These are phyloP conservation scores for Parnassius glacialis DNA, from an alignment of 2,888 invertebrate genomes.

Conservation along the genomic window DNA sequence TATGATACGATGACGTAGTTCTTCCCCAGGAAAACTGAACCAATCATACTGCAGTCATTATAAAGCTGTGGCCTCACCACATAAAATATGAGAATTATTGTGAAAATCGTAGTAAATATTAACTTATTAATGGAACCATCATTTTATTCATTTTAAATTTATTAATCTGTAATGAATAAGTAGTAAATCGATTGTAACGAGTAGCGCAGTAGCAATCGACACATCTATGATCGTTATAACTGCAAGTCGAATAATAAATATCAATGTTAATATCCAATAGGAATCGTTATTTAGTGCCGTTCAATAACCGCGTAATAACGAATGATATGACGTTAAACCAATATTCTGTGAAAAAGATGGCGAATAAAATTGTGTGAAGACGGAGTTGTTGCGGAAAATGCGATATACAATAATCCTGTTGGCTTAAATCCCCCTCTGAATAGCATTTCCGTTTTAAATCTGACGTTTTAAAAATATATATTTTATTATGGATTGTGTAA, in stretches of 20 bases:
- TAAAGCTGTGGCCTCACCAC: too few relatives aligned
- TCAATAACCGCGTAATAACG: conserved; percentile 37
- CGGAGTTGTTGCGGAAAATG: conserved; percentile 30
- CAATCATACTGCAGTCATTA: too few relatives aligned
- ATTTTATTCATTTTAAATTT: conserved; percentile 6
- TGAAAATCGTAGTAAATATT: neutral
- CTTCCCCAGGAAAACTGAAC: too few relatives aligned
- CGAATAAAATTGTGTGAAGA: conserved; percentile 29
- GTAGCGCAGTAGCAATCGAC: conserved; percentile 22
- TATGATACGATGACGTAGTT: too few relatives aligned
- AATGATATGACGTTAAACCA: conserved; percentile 34
- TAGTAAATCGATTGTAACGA: conserved; percentile 26
- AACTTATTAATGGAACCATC: conserved; percentile 1
- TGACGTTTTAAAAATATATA: neutral
- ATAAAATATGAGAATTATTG: too few relatives aligned
- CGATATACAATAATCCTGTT: conserved; percentile 27
- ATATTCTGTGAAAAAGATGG: conserved; percentile 27
- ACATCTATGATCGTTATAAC: conserved; percentile 25
- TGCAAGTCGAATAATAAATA: conserved; percentile 31
- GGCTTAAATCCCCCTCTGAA: neutral
- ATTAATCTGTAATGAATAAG: conserved; percentile 14
- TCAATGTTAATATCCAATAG: conserved; percentile 35
- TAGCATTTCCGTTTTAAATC: neutral
- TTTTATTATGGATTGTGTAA: too few relatives aligned
- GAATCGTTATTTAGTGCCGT: conserved; percentile 39